Conservation (phyloP, 2,888 invertebrate species). For the Pogonocherus hispidulus region DNA sequence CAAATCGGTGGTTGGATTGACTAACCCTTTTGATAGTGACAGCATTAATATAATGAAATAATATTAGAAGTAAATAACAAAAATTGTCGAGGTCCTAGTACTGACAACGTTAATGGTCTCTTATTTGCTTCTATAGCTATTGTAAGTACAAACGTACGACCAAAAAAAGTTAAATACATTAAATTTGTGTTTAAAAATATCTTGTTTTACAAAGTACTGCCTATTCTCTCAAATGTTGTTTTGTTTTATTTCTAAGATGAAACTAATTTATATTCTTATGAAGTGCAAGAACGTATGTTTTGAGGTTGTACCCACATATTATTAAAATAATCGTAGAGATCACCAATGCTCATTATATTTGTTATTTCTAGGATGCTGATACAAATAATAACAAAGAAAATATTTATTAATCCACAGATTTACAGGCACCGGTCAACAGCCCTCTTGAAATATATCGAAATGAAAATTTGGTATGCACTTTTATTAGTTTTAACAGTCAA, state of each 20-base stretch:
- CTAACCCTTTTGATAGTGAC: not conserved
- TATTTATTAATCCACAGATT: not conserved
- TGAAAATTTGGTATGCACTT: constrained; percentile 1
- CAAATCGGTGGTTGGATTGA: not conserved
- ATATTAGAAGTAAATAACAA: no score
- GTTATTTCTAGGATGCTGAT: not conserved
- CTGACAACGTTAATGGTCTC: no score
- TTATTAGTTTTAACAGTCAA: not conserved
- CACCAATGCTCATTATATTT: not conserved
- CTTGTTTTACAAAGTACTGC: not conserved
- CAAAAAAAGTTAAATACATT: no score
- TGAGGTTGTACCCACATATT: not conserved
- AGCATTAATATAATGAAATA: not conserved
- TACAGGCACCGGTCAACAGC: no score
- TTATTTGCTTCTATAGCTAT: no score
- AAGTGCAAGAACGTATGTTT: not conserved
- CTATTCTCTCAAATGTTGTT: not conserved
- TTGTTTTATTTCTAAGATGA: not conserved
- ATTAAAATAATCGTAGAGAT: not conserved
- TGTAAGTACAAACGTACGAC: no score
- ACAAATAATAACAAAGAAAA: not conserved
- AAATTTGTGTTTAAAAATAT: no score
- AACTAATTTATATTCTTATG: not conserved
- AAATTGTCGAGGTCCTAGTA: no score
- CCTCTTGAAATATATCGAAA: not conserved